A percentile compares a stretch with the other conserved stretches of the same genome.
Evolutionary conservation across 2,113 vertebrate species (phyloP).

Genomic region (Jacana jacana): DNA sequence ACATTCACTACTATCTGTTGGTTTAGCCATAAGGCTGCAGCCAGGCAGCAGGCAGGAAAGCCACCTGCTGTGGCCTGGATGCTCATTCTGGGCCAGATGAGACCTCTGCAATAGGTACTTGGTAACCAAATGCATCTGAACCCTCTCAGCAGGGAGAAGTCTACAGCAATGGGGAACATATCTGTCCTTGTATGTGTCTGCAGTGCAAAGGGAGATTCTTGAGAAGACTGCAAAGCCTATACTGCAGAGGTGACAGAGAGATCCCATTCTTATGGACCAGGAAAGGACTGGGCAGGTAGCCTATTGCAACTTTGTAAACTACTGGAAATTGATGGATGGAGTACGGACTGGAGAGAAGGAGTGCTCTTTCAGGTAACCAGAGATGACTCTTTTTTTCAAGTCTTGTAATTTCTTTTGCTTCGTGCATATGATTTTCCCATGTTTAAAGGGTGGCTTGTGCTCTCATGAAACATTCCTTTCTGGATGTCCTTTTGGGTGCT

Average conservation of each 20-base stretch:
- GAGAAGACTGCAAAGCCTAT: not conserved
- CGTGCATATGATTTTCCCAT: not conserved
- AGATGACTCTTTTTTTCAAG: not conserved
- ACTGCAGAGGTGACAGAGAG: not conserved
- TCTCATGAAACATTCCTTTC: not conserved
- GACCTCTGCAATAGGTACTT: not conserved
- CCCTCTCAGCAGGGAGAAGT: not conserved
- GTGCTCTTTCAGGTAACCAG: not conserved
- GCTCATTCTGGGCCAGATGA: not conserved
- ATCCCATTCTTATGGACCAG: not conserved
- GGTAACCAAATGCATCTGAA: not conserved
- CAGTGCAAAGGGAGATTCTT: rapidly evolving
- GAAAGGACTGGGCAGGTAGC: not conserved
- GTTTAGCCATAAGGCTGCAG: not conserved
- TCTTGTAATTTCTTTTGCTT: not conserved
- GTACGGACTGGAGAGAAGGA: not conserved
- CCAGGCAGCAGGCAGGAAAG: not conserved
- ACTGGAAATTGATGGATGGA: not conserved
- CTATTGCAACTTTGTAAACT: not conserved
- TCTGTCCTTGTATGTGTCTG: not conserved
- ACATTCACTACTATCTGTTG: not conserved
- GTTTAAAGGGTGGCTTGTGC: not conserved
- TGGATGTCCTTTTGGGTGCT: not conserved
- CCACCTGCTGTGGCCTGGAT: not conserved
- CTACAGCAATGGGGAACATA: not conserved